These are phyloP conservation scores for Gorsachius magnificus DNA, from an alignment of 2,797 vertebrate genomes.

Conservation along the genomic window DNA sequence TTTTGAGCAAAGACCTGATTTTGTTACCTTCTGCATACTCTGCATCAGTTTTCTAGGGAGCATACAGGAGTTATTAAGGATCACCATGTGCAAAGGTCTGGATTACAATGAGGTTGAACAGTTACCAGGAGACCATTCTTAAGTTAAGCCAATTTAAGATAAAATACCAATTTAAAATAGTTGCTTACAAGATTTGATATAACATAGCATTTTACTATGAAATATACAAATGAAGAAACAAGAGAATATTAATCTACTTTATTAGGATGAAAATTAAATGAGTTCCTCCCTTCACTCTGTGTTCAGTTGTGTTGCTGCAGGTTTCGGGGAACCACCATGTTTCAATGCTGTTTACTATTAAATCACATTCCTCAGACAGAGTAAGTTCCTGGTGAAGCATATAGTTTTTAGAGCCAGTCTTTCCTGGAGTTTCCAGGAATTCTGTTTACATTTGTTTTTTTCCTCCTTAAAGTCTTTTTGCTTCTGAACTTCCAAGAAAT, in stretches of 20 bases:
- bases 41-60: background rate
- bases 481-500: background rate
- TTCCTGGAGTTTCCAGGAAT: background rate
- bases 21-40: background rate
- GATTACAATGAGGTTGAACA: background rate
- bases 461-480: background rate
- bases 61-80: background rate
- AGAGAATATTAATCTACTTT: background rate
- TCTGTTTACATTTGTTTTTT: background rate
- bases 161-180: background rate
- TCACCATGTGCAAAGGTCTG: background rate
- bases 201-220: background rate
- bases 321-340: fast-evolving
- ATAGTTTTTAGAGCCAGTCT: background rate
- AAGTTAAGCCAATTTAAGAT: background rate
- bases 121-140: background rate
- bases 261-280: background rate
- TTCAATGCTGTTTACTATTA: background rate
- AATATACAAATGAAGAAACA: background rate
- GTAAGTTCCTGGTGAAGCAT: background rate
- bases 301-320: background rate
- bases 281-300: background rate
- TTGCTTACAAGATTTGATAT: background rate
- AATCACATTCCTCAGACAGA: background rate
- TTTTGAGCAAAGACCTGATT: background rate